These are phyloP conservation scores for Drosophila falleni DNA, from an alignment of 2,888 invertebrate species.

Conservation along the genomic window DNA sequence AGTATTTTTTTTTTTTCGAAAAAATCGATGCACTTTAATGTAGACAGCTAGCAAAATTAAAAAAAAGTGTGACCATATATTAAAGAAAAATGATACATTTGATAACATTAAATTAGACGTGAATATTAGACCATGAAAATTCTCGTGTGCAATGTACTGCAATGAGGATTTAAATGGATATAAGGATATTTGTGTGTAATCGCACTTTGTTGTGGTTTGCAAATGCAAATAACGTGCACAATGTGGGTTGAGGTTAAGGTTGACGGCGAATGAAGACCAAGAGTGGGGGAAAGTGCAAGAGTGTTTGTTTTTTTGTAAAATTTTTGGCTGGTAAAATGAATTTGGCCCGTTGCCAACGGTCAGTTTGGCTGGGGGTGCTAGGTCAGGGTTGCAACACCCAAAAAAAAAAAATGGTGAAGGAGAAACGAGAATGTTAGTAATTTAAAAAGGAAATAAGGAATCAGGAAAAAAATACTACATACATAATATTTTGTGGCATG, in stretches of 20 bases:
- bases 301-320: conserved; percentile 34
- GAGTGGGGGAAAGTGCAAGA: conserved; percentile 28
- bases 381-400: conserved; percentile 51
- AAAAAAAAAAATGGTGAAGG: neutral
- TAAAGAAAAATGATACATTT: neutral
- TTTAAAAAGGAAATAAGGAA: conserved; percentile 2
- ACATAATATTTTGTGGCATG: conserved; percentile 31
- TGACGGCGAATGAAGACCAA: neutral
- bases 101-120: neutral
- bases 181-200: conserved; percentile 31
- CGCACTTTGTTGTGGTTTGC: conserved; percentile 63
- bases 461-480: conserved; percentile 9
- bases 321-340: conserved; percentile 58
- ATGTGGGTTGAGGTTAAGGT: conserved; percentile 6
- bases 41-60: no score
- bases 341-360: conserved; percentile 57
- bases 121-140: neutral
- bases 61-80: neutral
- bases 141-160: conserved; percentile 3
- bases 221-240: conserved; percentile 45
- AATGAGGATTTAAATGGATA: conserved; percentile 10
- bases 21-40: no score
- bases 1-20: no score
- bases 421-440: conserved; percentile 17
- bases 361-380: conserved; percentile 37